Evolutionary conservation across 2,113 vertebrate species (phyloP).

Genomic region (Grus americana): DNA sequence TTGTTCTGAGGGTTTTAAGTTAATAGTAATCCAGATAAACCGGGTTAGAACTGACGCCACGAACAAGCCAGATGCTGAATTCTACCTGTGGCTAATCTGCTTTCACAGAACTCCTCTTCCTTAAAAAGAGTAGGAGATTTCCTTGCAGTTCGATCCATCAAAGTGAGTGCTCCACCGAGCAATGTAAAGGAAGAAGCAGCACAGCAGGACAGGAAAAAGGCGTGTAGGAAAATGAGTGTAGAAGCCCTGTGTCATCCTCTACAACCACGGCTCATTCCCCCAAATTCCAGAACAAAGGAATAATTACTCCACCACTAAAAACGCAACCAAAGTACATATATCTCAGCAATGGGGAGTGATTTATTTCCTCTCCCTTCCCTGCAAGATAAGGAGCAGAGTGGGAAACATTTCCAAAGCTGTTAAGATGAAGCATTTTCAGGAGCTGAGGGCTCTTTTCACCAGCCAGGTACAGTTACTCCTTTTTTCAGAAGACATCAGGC

Average conservation of each 20-base stretch:
- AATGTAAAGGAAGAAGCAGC: neutral
- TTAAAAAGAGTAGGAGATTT: neutral
- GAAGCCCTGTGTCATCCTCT: neutral
- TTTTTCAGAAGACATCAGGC: neutral
- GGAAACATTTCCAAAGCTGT: neutral
- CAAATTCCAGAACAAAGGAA: neutral
- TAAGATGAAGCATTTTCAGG: neutral
- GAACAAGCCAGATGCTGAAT: neutral
- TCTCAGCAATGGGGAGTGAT: neutral
- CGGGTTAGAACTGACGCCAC: neutral
- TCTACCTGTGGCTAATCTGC: neutral
- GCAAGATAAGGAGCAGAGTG: neutral
- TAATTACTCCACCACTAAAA: neutral
- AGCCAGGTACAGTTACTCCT: neutral
- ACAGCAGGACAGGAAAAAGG: neutral
- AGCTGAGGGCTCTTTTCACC: slow-evolving; percentile 40
- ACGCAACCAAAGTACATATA: neutral
- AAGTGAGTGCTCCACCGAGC: neutral
- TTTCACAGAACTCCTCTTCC: neutral
- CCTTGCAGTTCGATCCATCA: neutral
- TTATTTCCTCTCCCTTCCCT: neutral
- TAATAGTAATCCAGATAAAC: neutral
- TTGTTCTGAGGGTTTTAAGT: neutral
- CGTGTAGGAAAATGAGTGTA: neutral
- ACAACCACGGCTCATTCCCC: neutral